Evolutionary conservation across 2,888 invertebrate species (phyloP).

Genomic region (Gibbula magus): DNA sequence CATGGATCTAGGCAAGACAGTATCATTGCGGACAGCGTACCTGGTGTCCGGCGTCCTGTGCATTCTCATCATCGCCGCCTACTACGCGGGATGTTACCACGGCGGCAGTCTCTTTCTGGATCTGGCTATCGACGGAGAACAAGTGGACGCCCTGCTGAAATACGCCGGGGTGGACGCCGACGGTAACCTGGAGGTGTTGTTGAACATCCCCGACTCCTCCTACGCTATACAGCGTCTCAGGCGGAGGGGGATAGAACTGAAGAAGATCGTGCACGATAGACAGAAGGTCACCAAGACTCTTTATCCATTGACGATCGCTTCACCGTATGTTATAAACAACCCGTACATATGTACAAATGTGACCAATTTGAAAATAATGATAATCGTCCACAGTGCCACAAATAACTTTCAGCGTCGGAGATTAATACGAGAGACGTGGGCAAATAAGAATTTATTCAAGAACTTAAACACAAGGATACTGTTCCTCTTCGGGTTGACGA

Average conservation of each 20-base stretch:
- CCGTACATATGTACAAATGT: conserved; percentile 48
- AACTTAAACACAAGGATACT: conserved; percentile 51
- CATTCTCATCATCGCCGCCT: neutral
- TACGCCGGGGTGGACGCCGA: conserved; percentile 40
- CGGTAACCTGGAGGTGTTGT: conserved; percentile 42
- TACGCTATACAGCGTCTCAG: neutral
- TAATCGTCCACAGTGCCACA: conserved; percentile 59
- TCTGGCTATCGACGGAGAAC: neutral
- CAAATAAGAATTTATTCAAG: conserved; percentile 48
- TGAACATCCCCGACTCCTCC: conserved; percentile 37
- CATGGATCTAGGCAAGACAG: neutral
- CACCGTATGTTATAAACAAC: conserved; percentile 58
- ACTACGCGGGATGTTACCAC: neutral
- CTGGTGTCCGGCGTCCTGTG: neutral
- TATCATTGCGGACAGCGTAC: neutral
- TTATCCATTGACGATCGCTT: conserved; percentile 56
- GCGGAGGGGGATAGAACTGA: neutral
- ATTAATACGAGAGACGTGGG: conserved; percentile 63
- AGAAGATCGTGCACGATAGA: neutral
- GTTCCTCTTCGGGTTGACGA: conserved; percentile 57
- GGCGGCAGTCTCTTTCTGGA: neutral
- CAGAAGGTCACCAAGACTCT: conserved; percentile 25
- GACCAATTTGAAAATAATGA: conserved; percentile 48
- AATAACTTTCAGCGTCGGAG: conserved; percentile 54
- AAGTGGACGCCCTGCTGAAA: conserved; percentile 33